A percentile compares a stretch with the other conserved stretches of the same genome.
Conservation (phyloP, 1,140 invertebrate species). For the Lordiphosa clarofinis region DNA sequence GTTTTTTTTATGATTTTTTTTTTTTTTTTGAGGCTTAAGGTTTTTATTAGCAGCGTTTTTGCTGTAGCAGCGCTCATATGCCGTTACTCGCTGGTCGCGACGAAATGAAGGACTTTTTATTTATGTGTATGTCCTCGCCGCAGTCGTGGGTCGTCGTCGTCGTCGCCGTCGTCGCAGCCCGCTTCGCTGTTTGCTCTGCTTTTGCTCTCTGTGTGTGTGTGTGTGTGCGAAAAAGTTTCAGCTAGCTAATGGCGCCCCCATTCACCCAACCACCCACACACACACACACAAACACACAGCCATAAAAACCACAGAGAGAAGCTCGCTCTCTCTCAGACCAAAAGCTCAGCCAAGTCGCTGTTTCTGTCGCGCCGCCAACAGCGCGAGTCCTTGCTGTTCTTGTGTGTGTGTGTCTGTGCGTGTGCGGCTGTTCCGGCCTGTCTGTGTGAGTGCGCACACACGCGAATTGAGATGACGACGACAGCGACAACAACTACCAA, state of each 20-base stretch:
- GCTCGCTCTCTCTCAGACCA: slow-evolving; percentile 17
- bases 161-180: slow-evolving; percentile 23
- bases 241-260: slow-evolving; percentile 43
- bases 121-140: slow-evolving; percentile 78
- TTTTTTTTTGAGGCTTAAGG: slow-evolving; percentile 43
- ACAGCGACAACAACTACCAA: slow-evolving; percentile 28
- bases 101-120: slow-evolving; percentile 80
- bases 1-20: slow-evolving; percentile 16
- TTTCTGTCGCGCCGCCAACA: slow-evolving; percentile 40
- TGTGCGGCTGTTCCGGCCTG: slow-evolving; percentile 5
- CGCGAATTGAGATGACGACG: slow-evolving; percentile 74
- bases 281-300: slow-evolving; percentile 3
- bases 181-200: slow-evolving; percentile 32
- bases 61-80: slow-evolving; percentile 65
- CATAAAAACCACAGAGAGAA: slow-evolving; percentile 28
- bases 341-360: slow-evolving; percentile 57
- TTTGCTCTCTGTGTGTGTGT: slow-evolving; percentile 15
- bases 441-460: slow-evolving; percentile 19
- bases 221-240: slow-evolving; percentile 49
- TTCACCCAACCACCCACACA: slow-evolving; percentile 9
- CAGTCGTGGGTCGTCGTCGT: slow-evolving; percentile 22
- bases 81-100: slow-evolving; percentile 79
- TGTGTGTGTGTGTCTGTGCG: slow-evolving; percentile 6
- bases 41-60: slow-evolving; percentile 67
- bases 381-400: slow-evolving; percentile 19